Evolutionary conservation across 2,888 invertebrate genomes (phyloP), one percentile per base, ranked within the genome.

Genomic region (Lasioglossum zephyrum): DNA sequence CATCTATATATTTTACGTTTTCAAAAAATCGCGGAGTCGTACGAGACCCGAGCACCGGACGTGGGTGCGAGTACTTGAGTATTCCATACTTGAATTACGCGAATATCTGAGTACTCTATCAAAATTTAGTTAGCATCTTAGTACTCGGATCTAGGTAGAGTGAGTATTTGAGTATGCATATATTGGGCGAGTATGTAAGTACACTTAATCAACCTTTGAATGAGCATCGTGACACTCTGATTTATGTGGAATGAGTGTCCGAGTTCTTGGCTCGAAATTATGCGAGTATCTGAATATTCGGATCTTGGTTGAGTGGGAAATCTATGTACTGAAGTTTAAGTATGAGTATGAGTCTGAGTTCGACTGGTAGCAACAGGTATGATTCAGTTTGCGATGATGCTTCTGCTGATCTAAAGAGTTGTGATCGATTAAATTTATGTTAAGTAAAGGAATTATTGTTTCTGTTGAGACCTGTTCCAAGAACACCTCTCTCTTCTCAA

Each of bases 1-100:
- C 96, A 97, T 95, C 97, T 99, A 93, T 97, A 97, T 95, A 97
- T 99, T 91, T 95, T 99, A 91, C 97, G 97, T 94, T 97, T 98
- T 93, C 81, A 31, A 13, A 87, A 87, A 44, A 44, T 66, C 18
- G 31, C 47, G 4, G 66, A 80, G n/a, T 63, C n/a, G 22, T 80
- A 79, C 22, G n/a, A 66, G 16, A 22, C 5, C 47, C 47, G 13
- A 31, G 44, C 31, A 44, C 4, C 6, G 18, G 63, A 18, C 1
- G 8, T 18, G 8, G 36, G 4, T 18, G 13, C 2, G 26, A 31
- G 31, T 31, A 31, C 36, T 63, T 18, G 63, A 63, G 31, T 3
- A 8, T n/a, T n/a, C 1, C 4, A 57, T n/a, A 11, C 11, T 22
- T 16, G 47, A 47, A 47, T 47, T 47, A 47, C 5, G 47, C 47